A percentile compares a stretch with the other conserved stretches of the same genome.
Conservation (phyloP, 2,113 vertebrate species). For the Hylia prasina region DNA sequence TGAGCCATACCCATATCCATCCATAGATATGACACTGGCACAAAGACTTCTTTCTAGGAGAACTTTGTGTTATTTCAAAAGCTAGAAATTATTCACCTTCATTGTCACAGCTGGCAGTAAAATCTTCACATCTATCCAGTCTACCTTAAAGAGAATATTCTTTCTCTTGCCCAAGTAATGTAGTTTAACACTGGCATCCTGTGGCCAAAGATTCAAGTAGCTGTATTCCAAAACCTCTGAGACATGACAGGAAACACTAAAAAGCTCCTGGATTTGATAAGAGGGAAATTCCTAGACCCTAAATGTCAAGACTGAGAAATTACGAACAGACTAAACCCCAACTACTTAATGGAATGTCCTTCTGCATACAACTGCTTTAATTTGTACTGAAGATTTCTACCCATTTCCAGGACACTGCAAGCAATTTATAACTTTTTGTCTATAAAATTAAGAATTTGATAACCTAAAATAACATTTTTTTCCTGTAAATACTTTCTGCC, state of each 20-base stretch:
- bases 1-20: not conserved
- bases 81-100: constrained; percentile 26
- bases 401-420: not conserved
- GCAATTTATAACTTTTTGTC: not conserved
- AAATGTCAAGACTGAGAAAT: not conserved
- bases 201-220: constrained; percentile 66
- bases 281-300: not conserved
- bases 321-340: not conserved
- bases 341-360: not conserved
- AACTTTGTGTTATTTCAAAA: not conserved
- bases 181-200: constrained; percentile 80
- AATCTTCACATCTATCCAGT: not conserved
- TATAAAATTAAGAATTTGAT: not conserved
- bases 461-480: not conserved
- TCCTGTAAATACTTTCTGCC: not conserved
- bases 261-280: not conserved
- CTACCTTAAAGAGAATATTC: constrained; percentile 52
- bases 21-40: not conserved
- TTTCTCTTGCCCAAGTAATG: not conserved
- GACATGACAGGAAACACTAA: not conserved
- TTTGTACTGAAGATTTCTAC: not conserved
- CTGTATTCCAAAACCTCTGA: not conserved
- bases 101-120: constrained; percentile 22
- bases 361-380: not conserved
- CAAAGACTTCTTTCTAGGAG: not conserved